Evolutionary conservation across 2,888 invertebrate genomes (phyloP), one percentile per base, ranked within the genome.

Genomic region (Epistrophella euchroma): DNA sequence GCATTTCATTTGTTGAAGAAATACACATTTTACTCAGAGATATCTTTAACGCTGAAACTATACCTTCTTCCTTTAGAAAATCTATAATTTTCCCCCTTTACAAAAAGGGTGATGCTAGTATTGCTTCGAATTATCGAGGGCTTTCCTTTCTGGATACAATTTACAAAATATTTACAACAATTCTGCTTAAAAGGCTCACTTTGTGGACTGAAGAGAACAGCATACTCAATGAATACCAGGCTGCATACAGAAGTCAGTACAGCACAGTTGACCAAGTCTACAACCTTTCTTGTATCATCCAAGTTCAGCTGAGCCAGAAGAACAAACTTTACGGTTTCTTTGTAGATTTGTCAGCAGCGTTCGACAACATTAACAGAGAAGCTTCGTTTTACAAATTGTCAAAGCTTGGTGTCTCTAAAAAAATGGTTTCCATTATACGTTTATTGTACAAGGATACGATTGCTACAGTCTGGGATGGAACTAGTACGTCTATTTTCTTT

Each of bases 401-500:
- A 13, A 50, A 13, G 22, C 13, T 50, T 4, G 11, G 13, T 50
- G 50, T 50, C 22, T 50, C 50, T 13, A 5, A 22, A 22, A 50
- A 50, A 50, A 50, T 50, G 50, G 50, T 50, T 50, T 50, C 50
- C 25, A 22, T 50, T 22, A 22, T 50, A 50, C 37, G 13, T 13
- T 0, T 19, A 50, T 11, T 50, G 22, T 50, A 50, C 4, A 10
- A 22, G 50, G 50, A 11, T 25, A 50, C 50, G 11, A 13, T 22
- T 13, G 50, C 50, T 5, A 13, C 50, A 50, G 50, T 50, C 4
- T 50, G 50, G 11, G 22, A 50, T 22, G 50, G 50, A 11, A 50
- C 5, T n/a, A n/a, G n/a, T 43, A 43, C 40, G 13, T 43, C 40
- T 4, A 43, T 0, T n/a, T 43, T 15, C 40, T 43, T 43, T 43